These are phyloP conservation scores for Palloptera scutellata DNA, from an alignment of 2,888 invertebrate genomes.

Conservation along the genomic window DNA sequence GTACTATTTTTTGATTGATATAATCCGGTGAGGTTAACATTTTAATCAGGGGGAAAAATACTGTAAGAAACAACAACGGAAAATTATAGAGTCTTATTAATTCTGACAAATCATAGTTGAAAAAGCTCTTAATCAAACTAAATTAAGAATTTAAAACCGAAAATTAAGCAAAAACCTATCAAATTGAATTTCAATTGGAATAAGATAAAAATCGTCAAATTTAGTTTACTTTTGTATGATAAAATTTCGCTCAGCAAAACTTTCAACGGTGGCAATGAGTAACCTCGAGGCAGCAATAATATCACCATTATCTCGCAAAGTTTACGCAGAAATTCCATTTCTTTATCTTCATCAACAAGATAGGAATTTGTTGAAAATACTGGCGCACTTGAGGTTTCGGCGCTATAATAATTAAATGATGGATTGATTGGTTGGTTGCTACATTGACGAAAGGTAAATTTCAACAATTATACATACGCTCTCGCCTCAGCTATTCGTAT, in stretches of 20 bases:
- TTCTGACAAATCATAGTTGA: no score
- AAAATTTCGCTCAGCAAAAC: slow-evolving; percentile 84
- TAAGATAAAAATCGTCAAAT: no score
- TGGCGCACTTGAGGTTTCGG: slow-evolving; percentile 71
- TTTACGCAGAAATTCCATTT: slow-evolving; percentile 81
- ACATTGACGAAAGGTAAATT: not conserved
- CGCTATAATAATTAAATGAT: slow-evolving; percentile 64
- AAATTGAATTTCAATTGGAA: no score
- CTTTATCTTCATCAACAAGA: slow-evolving; percentile 76
- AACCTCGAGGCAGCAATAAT: slow-evolving; percentile 82
- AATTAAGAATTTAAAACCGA: no score
- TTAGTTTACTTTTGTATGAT: slow-evolving; percentile 77
- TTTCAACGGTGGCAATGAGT: slow-evolving; percentile 79
- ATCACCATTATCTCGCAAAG: slow-evolving; percentile 84
- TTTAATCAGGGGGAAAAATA: slow-evolving; percentile 82
- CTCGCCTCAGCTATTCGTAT: slow-evolving; percentile 79
- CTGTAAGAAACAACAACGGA: slow-evolving; percentile 48
- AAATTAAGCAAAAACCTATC: no score
- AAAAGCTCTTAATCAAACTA: no score
- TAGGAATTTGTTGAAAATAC: slow-evolving; percentile 79
- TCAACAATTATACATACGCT: slow-evolving; percentile 69
- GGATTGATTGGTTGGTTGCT: not conserved
- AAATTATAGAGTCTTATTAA: not conserved
- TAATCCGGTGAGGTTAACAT: slow-evolving; percentile 89
- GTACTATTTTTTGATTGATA: slow-evolving; percentile 86